A percentile compares a stretch with the other conserved stretches of the same genome.
Conservation (phyloP, 2,797 vertebrate species). For the Eurystomus glaucurus region DNA sequence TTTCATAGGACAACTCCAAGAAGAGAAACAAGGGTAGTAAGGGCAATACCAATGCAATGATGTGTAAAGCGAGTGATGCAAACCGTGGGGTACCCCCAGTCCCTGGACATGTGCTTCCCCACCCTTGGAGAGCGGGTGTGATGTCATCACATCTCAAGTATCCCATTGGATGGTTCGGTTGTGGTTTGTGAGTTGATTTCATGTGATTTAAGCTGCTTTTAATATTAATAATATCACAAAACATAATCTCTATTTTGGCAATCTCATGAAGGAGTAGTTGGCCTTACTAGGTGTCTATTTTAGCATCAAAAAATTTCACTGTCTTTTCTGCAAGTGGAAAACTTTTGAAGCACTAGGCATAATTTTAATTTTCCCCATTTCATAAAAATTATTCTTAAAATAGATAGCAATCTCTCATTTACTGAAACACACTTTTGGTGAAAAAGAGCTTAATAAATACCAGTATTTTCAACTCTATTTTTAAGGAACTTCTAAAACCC, state of each 20-base stretch:
- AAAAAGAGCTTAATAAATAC: neutral
- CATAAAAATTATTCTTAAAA: neutral
- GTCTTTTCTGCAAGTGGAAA: neutral
- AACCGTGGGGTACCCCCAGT: too few species aligned
- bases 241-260: neutral
- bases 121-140: too few species aligned
- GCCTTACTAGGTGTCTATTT: neutral
- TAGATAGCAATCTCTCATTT: neutral
- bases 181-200: too few species aligned
- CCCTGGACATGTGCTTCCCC: too few species aligned
- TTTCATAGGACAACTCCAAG: too few species aligned
- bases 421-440: neutral
- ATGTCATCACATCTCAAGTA: too few species aligned
- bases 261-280: neutral
- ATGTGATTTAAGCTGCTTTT: too few species aligned
- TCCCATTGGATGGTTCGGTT: too few species aligned
- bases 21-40: too few species aligned
- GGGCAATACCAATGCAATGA: too few species aligned
- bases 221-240: neutral
- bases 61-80: too few species aligned
- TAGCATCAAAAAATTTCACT: neutral
- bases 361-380: neutral
- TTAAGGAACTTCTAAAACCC: neutral
- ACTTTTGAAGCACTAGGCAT: neutral
- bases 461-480: neutral